Conservation (phyloP, 2,888 invertebrate species). For the Drosophila seclusa region DNA sequence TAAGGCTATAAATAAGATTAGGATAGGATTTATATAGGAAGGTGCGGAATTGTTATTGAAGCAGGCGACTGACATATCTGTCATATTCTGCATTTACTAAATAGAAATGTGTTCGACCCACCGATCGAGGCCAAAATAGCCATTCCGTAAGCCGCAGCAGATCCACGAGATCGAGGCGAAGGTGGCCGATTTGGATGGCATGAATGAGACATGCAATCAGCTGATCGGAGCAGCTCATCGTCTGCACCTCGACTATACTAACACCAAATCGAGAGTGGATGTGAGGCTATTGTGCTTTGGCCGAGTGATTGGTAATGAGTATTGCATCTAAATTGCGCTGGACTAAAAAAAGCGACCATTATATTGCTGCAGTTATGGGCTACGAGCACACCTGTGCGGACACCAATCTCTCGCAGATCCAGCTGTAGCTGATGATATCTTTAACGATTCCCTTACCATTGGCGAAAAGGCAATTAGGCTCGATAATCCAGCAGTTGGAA, state of each 20-base stretch:
- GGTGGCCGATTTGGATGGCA: neutral
- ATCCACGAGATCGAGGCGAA: neutral
- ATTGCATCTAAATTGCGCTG: conserved; percentile 1
- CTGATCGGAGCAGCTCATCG: no score
- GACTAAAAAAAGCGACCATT: neutral
- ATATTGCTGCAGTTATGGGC: neutral
- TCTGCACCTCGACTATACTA: neutral
- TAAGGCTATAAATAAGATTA: no score
- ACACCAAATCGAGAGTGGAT: neutral
- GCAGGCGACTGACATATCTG: no score
- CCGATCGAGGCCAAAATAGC: neutral
- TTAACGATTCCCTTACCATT: conserved; percentile 23
- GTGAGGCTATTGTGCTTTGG: conserved; percentile 17
- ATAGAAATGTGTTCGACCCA: neutral
- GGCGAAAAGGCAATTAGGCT: neutral
- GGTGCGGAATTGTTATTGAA: no score
- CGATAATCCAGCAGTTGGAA: neutral
- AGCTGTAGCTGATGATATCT: conserved; percentile 9
- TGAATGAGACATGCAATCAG: no score
- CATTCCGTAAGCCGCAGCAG: neutral
- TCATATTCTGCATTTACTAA: no score
- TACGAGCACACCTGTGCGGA: neutral
- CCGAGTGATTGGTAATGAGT: neutral
- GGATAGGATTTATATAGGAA: no score
- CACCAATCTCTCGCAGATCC: neutral